Base-by-base conservation (phyloP, 2,888 invertebrate species). In the Agrotis clavis region DNA sequence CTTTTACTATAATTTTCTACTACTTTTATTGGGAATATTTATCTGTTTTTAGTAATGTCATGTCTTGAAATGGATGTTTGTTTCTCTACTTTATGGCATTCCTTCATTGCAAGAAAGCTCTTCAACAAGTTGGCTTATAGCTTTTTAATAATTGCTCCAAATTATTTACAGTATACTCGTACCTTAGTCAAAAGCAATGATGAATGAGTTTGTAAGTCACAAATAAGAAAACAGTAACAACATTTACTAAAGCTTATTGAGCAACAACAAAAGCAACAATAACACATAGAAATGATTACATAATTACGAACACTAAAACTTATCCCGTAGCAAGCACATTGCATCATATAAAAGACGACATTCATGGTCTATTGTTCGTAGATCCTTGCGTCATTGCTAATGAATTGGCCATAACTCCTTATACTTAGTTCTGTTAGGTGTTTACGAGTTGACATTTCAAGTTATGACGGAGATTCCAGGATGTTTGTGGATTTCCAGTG, bases 381-480 rank as follows among this genome's bases (percentile, higher is more conserved):
- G 45, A 76, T 71, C 41, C 54, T 77, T 83, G 69, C 81, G 72
- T 80, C 83, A 77, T 67, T 59, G 25, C 14, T 64, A 74, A 79
- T 68, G 74, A 74, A 82, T 71, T 30, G 75, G 54, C 81, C 45
- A 50, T 83, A 79, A 75, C 51, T 73, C 82, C 82, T 59, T 78
- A 67, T 48, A 30, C 57, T 54, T 72, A 64, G 66, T 51, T 59
- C 54, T 61, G 19, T 2, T 59, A 65, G 67, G 54, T 66, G 66
- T 77, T 74, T 82, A 78, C 60, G 69, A 82, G 45, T 67, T 67
- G 57, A 67, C 74, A 51, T 74, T 1, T 65, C 80, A 67, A 14
- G 4, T 69, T 67, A 78, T 35, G 35, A 21, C 67, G 41, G 82
- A 41, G 4, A 7, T 6, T 19, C 1, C 35, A 19, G 18, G 0